Conservation (phyloP, 2,113 vertebrate genomes). For the Phylloscopus trochilus region DNA sequence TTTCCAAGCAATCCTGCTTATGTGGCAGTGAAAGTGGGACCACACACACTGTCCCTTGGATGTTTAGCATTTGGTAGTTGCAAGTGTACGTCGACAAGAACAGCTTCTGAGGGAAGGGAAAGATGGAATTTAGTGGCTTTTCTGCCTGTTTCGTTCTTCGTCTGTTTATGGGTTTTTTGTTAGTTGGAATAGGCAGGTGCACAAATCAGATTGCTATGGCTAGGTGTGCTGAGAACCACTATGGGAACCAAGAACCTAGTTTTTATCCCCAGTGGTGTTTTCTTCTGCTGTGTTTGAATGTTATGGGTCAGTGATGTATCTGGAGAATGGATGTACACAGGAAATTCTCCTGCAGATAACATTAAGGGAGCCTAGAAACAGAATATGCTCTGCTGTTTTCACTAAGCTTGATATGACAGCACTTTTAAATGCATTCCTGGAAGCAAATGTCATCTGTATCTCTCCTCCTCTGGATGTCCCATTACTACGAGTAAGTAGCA, state of each 20-base stretch:
- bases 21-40: background rate
- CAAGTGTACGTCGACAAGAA: fast-evolving
- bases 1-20: background rate
- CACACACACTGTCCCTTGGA: background rate
- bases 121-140: background rate
- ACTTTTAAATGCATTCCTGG: background rate
- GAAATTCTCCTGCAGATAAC: background rate
- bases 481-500: background rate
- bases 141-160: background rate
- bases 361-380: background rate
- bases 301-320: background rate
- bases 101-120: background rate
- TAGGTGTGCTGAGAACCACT: background rate
- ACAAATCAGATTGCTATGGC: background rate
- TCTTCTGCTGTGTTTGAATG: background rate
- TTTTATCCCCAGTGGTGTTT: background rate
- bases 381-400: background rate
- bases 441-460: background rate
- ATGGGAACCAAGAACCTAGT: background rate
- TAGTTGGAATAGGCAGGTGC: background rate
- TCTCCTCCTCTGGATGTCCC: background rate
- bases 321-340: background rate
- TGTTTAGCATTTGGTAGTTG: background rate
- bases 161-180: background rate
- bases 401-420: background rate